Evolutionary conservation across 2,888 invertebrate species (phyloP), one percentile per base, ranked within the genome.

Genomic region (Eupeodes luniger): DNA sequence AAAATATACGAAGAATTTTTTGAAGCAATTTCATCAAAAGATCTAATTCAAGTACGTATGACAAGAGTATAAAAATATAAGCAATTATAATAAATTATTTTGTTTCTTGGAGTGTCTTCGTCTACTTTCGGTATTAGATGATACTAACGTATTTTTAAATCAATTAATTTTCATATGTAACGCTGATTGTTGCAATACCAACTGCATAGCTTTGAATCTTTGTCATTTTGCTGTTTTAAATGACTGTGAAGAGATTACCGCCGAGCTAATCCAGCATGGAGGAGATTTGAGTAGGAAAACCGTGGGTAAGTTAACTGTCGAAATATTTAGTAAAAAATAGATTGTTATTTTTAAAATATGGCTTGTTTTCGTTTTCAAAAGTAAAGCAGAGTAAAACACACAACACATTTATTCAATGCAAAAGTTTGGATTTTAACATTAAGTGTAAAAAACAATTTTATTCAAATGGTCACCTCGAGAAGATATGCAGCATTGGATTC

Each of bases 161-260:
- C 66, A 76, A 66, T 70, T 69, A 27, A 83, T 82, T 53, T 86
- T 83, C 19, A 75, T 76, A 4, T 86, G 86, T 40, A 69, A 84
- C 9, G 36, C 77, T 4, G 57, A 80, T 5, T 77, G 81, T 14
- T 55, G 61, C 12, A 79, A 61, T 6, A 59, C 77, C 5, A 83
- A 85, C 40, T 89, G 87, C 16, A 75, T 89, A 14, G 90, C 90
- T 0, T 66, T 90, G 12, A 90, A 86, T 77, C 19, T 90, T 4
- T 90, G 90, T 9, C 90, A 90, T 74, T 85, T 89, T 55, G 90
- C 90, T 12, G 90, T 90, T 19, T 85, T 89, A 12, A 90, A 87
- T 57, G 86, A 90, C 27, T 83, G 86, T 19, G 67, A 77, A 16
- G 89, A 90, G 5, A 90, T 90, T 14, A 64, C 88, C 4, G 61